Percentiles rank a stretch among this genome's conserved stretches.
Evolutionary conservation across 2,113 vertebrate species (phyloP).

Genomic region (Rhinoptilus africanus): DNA sequence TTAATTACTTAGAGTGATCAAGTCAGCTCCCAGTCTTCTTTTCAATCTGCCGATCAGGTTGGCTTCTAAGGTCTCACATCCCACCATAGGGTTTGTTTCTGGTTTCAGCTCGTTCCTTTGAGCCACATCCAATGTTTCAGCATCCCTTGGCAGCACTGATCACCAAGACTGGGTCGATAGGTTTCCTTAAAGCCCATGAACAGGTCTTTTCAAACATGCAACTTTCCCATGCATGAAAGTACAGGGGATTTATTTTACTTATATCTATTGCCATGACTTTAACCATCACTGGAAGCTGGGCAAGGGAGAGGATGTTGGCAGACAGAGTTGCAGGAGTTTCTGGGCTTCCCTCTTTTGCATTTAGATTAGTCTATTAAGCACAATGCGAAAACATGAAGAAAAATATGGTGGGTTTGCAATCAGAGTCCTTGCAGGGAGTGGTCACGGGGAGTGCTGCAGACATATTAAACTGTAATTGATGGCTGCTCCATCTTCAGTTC

Average conservation of each 20-base stretch:
- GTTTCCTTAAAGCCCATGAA: background rate
- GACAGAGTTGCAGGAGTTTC: background rate
- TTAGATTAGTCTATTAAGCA: background rate
- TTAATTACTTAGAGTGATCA: background rate
- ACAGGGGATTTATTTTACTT: background rate
- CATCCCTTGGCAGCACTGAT: background rate
- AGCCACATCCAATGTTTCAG: background rate
- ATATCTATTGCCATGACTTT: background rate
- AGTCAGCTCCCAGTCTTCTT: background rate
- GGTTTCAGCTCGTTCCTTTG: background rate
- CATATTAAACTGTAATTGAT: background rate
- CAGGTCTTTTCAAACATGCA: background rate
- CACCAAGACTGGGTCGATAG: rapidly evolving
- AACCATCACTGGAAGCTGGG: background rate
- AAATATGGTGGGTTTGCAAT: background rate
- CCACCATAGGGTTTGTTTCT: background rate
- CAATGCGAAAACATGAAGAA: constrained; percentile 2
- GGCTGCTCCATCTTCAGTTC: background rate
- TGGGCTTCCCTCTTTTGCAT: background rate
- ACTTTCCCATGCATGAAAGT: background rate
- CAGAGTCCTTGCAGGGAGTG: background rate
- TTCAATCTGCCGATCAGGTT: background rate
- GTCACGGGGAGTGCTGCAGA: background rate
- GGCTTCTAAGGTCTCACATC: background rate
- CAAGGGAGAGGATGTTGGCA: background rate